These are phyloP conservation scores for Tiliqua scincoides DNA, from an alignment of 2,113 vertebrate species.

Conservation along the genomic window DNA sequence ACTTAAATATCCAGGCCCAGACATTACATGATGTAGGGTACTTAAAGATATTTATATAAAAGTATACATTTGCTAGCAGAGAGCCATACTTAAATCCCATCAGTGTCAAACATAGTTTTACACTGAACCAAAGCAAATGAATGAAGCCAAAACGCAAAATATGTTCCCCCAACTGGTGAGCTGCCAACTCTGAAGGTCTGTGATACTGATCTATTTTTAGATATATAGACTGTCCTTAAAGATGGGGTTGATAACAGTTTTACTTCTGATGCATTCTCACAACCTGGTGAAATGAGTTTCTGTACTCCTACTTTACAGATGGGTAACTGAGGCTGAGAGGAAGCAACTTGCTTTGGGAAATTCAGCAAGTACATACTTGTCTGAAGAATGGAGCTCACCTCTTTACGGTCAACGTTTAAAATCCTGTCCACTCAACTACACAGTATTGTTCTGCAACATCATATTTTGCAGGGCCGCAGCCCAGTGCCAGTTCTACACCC, in stretches of 20 bases:
- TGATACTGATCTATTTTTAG: constrained; percentile 25
- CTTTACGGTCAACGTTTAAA: not conserved
- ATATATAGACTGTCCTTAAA: not conserved
- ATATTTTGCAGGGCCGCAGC: not conserved
- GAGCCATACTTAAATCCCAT: constrained; percentile 42
- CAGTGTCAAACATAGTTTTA: constrained; percentile 39
- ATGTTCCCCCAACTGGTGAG: constrained; percentile 19
- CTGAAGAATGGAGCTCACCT: no score
- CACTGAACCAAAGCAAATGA: constrained; percentile 37
- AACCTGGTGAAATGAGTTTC: not conserved
- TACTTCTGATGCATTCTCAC: not conserved
- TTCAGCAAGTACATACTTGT: not conserved
- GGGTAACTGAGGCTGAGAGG: not conserved
- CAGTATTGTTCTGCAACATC: not conserved
- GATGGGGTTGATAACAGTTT: not conserved
- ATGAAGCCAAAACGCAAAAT: constrained; percentile 42
- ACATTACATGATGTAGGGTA: constrained; percentile 26
- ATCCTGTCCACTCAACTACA: not conserved
- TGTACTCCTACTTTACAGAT: not conserved
- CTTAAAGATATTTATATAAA: constrained; percentile 57
- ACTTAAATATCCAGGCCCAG: constrained; percentile 42
- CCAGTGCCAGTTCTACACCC: not conserved
- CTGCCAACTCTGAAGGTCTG: constrained; percentile 35
- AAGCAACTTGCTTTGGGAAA: not conserved
- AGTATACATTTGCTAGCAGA: constrained; percentile 25